Conservation (phyloP, 2,888 invertebrate genomes). For the Encarsia formosa region DNA sequence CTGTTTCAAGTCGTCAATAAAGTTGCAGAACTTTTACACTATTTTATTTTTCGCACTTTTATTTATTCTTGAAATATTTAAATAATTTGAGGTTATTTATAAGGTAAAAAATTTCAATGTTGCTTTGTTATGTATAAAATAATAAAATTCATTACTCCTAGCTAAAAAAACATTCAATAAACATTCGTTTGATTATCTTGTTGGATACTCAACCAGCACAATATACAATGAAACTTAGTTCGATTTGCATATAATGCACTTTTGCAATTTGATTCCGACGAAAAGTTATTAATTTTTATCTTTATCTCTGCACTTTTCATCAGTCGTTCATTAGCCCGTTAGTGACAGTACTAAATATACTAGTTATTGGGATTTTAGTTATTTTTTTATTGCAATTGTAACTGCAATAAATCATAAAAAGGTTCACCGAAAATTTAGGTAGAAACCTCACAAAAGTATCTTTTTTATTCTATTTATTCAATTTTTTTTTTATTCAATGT, state of each 20-base stretch:
- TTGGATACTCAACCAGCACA: neutral
- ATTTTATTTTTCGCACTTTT: neutral
- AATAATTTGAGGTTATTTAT: conserved; percentile 8
- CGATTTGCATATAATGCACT: conserved; percentile 10
- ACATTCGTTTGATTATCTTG: conserved; percentile 16
- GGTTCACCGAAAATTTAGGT: conserved; percentile 44
- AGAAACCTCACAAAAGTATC: conserved; percentile 32
- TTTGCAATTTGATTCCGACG: conserved; percentile 8
- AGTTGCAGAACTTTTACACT: conserved; percentile 16
- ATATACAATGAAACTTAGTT: neutral
- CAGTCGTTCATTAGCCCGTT: conserved; percentile 16
- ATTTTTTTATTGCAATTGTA: conserved; percentile 34
- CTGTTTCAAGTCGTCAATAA: conserved; percentile 18
- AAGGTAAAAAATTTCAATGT: conserved; percentile 5
- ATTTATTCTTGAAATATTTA: conserved; percentile 6
- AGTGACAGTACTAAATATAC: conserved; percentile 29
- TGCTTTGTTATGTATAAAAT: conserved; percentile 4
- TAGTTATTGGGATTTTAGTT: conserved; percentile 24
- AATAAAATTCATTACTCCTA: conserved; percentile 18
- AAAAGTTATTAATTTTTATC: conserved; percentile 16
- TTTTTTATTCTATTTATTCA: conserved; percentile 22
- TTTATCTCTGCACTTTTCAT: neutral
- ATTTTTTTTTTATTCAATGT: conserved; percentile 36
- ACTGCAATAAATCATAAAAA: conserved; percentile 32
- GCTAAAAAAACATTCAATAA: conserved; percentile 12